Conservation (phyloP, 2,888 invertebrate species). For the Prosopocoilus inquinatus region DNA sequence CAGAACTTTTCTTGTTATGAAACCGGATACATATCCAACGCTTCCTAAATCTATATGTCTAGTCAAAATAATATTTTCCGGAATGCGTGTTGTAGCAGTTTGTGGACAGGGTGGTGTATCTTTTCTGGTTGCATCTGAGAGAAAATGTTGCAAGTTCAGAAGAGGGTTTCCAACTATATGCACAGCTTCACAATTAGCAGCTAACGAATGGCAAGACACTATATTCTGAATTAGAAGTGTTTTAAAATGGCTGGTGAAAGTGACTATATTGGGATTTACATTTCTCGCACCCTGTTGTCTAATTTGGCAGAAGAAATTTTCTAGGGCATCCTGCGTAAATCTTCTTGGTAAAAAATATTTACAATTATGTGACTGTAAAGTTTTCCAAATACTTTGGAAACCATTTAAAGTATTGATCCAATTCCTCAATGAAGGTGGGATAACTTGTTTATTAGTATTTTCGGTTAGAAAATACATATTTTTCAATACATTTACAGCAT, state of each 20-base stretch:
- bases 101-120: too few relatives aligned
- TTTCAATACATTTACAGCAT: neutral
- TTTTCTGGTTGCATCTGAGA: too few relatives aligned
- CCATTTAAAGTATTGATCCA: conserved; percentile 13
- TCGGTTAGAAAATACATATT: conserved; percentile 11
- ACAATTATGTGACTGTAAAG: neutral
- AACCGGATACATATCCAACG: too few relatives aligned
- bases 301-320: conserved; percentile 24
- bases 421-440: conserved; percentile 14
- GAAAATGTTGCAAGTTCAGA: too few relatives aligned
- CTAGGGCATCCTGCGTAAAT: conserved; percentile 25
- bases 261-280: conserved; percentile 12
- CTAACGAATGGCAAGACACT: conserved; percentile 10
- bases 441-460: neutral
- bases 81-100: too few relatives aligned
- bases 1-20: too few relatives aligned
- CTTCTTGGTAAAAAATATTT: conserved; percentile 13
- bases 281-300: conserved; percentile 18
- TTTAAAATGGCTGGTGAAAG: conserved; percentile 15
- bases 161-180: too few relatives aligned
- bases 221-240: conserved; percentile 21
- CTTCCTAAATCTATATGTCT: too few relatives aligned
- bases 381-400: conserved; percentile 9
- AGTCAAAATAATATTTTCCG: too few relatives aligned
- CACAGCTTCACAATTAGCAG: conserved; percentile 22